Evolutionary conservation across 2,113 vertebrate genomes (phyloP), one percentile per base, ranked within the genome.

Genomic region (Xiphophorus hellerii): DNA sequence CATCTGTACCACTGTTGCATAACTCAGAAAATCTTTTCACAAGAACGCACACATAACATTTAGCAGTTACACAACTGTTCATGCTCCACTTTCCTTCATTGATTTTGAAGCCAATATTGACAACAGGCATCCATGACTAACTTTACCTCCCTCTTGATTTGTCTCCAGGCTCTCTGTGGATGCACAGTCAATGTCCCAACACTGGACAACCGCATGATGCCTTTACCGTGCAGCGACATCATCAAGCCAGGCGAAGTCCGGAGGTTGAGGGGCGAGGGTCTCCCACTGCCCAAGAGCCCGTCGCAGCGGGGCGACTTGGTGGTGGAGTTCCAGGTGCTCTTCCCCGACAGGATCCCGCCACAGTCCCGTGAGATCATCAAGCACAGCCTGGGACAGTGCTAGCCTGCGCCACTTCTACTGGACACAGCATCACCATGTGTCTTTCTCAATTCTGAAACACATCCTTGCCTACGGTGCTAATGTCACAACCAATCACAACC

Each of bases 111-210:
- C 51, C 11, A 3, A 68, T 82, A 30, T 51, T 76, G 79, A 62
- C 67, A 78, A 62, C 78, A 60, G 33, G 39, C 62, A 28, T 39
- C 20, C 66, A 87, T 4, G 33, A 62, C 76, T 84, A 82, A 91
- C 66, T 0, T 70, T 31, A 13, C 39, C 28, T 64, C 58, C 28
- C 17, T 64, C 62, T 77, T 62, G 82, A 63, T 83, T 44, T 66
- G 61, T 73, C 9, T 88, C 70, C 92, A 99, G 98, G 98, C 98
- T 80, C 95, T 99, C 70, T 99, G 98, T 39, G 98, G 98, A 89
- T 99, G 97, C 91, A 98, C 97, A 1, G 95, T 99, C 72, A 99
- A 97, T 91, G 97, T 99, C 92, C 98, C 98, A 77, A 99, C 97
- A 60, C 95, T 99, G 0, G 98, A 99, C 4, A 97, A 95, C 88